These are phyloP conservation scores for Dasysyrphus tricinctus DNA, from an alignment of 2,888 invertebrate species.

Conservation along the genomic window DNA sequence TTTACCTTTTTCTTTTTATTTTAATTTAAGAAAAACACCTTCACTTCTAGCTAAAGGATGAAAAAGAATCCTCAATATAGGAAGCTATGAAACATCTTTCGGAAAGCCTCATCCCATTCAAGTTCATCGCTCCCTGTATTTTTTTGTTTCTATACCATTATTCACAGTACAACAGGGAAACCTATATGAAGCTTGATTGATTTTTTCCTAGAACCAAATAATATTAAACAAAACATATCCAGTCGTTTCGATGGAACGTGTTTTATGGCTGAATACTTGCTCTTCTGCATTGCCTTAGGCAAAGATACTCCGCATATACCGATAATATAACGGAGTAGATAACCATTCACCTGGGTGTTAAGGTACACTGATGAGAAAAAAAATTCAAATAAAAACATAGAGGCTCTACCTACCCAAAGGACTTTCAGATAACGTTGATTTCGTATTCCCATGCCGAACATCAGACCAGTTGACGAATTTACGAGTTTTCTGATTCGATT, in stretches of 20 bases:
- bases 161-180: neutral
- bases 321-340: slow-evolving; percentile 6
- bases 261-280: slow-evolving; percentile 24
- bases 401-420: slow-evolving; percentile 20
- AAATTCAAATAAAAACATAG: slow-evolving; percentile 5
- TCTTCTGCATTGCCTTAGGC: slow-evolving; percentile 11
- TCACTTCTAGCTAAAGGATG: neutral
- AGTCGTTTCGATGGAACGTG: slow-evolving; percentile 18
- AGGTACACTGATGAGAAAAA: neutral
- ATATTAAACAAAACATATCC: slow-evolving; percentile 26
- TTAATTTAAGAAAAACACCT: neutral
- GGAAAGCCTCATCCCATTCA: neutral
- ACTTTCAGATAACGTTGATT: slow-evolving; percentile 47
- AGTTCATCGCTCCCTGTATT: slow-evolving; percentile 8
- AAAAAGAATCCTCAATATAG: neutral
- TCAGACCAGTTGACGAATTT: slow-evolving; percentile 59
- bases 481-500: slow-evolving; percentile 54
- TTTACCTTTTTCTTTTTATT: neutral
- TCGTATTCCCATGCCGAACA: slow-evolving; percentile 34
- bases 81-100: neutral
- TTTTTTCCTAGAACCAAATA: slow-evolving; percentile 7
- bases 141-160: neutral
- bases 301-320: slow-evolving; percentile 3
- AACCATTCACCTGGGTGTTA: slow-evolving; percentile 15
- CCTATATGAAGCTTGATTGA: neutral